Evolutionary conservation across 2,888 invertebrate species (phyloP).

Genomic region (Bedellia somnulentella): DNA sequence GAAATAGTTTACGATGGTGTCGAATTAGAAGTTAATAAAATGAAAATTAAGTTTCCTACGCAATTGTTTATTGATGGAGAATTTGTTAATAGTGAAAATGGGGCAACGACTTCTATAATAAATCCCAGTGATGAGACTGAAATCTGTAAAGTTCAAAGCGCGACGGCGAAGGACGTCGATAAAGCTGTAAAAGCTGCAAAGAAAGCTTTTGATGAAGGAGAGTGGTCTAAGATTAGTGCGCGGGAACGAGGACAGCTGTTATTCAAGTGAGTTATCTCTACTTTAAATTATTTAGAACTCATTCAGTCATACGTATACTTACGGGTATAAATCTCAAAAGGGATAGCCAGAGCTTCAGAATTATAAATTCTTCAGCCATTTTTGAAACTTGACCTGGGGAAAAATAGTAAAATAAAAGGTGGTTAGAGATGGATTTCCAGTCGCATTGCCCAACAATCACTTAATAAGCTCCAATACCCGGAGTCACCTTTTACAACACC

Average conservation of each 20-base stretch:
- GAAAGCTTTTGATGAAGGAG: conserved; percentile 82
- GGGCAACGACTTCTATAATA: conserved; percentile 66
- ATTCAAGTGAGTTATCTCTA: conserved; percentile 63
- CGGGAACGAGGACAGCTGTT: conserved; percentile 85
- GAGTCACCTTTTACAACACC: too few species aligned
- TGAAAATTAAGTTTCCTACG: conserved; percentile 82
- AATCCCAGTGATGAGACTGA: conserved; percentile 86
- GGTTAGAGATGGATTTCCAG: too few species aligned
- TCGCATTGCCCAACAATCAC: too few species aligned
- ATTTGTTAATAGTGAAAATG: conserved; percentile 77
- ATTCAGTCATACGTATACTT: too few species aligned
- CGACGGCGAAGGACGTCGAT: conserved; percentile 80
- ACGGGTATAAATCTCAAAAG: too few species aligned
- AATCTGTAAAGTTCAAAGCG: conserved; percentile 74
- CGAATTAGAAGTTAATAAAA: conserved; percentile 78
- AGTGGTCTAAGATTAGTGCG: conserved; percentile 94
- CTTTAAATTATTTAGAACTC: background rate
- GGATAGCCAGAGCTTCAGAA: too few species aligned
- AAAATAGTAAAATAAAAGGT: too few species aligned
- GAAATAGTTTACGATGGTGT: conserved; percentile 74
- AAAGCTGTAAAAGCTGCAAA: conserved; percentile 86
- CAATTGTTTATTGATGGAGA: conserved; percentile 91
- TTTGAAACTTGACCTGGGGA: background rate
- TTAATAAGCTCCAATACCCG: too few species aligned
- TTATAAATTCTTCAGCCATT: too few species aligned